These are phyloP conservation scores for Cephus pulcher DNA, from an alignment of 2,888 invertebrate species.

Conservation along the genomic window DNA sequence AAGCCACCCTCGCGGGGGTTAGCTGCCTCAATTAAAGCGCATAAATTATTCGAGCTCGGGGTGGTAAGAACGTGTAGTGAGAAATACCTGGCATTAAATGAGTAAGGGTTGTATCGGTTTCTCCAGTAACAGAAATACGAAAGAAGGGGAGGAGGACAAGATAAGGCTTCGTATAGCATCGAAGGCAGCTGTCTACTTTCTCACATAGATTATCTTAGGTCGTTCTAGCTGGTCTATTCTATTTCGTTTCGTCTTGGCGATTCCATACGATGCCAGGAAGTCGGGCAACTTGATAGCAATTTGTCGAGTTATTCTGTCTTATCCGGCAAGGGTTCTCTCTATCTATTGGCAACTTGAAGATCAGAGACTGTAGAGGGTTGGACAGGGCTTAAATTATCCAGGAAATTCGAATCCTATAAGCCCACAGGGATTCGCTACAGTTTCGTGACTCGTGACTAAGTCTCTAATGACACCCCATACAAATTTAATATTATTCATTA, in stretches of 20 bases:
- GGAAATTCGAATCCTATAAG: constrained; percentile 34
- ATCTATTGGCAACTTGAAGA: constrained; percentile 48
- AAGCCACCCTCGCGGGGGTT: no score
- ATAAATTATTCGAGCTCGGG: no score
- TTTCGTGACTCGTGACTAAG: no score
- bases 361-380: constrained; percentile 42
- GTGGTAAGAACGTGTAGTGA: no score
- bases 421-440: no score
- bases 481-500: no score
- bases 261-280: constrained; percentile 43
- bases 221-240: constrained; percentile 33
- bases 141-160: neutral
- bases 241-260: constrained; percentile 36
- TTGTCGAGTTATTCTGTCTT: constrained; percentile 41
- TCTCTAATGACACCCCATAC: no score
- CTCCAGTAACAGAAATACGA: neutral
- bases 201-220: constrained; percentile 57
- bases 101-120: constrained; percentile 2
- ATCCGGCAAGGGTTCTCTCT: constrained; percentile 33
- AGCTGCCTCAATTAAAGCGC: no score
- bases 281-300: constrained; percentile 50
- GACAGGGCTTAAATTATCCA: constrained; percentile 41
- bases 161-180: neutral
- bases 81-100: no score
- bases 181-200: constrained; percentile 52